A percentile compares a stretch with the other conserved stretches of the same genome.
phyloP scores from a whole-genome alignment of 2,113 vertebrate species.

The Ptilorrhoa leucosticta region DNA sequence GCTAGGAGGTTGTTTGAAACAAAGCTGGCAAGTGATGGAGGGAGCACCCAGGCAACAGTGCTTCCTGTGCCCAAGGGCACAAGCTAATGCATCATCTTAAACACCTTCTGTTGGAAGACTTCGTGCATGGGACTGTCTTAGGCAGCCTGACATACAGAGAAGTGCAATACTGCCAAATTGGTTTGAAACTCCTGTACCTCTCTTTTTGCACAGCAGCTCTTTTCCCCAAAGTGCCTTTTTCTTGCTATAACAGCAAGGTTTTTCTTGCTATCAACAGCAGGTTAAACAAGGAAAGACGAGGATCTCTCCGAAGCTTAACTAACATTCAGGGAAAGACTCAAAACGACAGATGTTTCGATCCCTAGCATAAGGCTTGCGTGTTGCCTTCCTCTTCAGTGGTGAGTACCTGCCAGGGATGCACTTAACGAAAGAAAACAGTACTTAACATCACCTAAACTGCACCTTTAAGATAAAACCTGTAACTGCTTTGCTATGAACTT shows the following conservation, averaged over 20 bases:
- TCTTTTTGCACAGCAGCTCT: neutral
- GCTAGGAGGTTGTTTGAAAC: neutral
- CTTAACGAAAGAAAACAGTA: neutral
- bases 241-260: neutral
- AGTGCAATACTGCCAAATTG: neutral
- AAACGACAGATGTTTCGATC: neutral
- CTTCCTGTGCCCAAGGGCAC: neutral
- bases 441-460: neutral
- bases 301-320: neutral
- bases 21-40: neutral
- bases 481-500: neutral
- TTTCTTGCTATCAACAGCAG: neutral
- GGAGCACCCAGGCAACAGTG: neutral
- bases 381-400: neutral
- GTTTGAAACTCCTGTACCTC: neutral
- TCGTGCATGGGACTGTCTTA: neutral
- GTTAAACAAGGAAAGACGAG: neutral
- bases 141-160: neutral
- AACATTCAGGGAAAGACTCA: neutral
- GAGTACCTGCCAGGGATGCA: neutral
- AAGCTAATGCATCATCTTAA: neutral
- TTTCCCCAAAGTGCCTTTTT: neutral
- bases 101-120: neutral
- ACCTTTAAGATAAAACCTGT: neutral
- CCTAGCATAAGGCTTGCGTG: neutral